Base-by-base conservation (phyloP, 2,113 vertebrate genomes). In the Tinamus guttatus region DNA sequence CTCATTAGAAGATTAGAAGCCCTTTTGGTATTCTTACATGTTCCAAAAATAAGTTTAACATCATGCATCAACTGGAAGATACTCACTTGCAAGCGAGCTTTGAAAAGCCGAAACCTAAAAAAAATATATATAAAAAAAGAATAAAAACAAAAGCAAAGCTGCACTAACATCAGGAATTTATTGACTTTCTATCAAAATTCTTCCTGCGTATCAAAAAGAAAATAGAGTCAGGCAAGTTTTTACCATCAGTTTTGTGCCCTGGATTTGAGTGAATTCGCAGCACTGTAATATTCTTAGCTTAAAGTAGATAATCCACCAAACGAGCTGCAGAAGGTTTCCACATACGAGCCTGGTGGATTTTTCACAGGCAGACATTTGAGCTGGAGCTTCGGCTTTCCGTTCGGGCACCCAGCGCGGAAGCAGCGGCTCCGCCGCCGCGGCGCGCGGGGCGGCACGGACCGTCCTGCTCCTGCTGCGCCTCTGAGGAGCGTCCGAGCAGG, bases 41-140 rank as follows among this genome's bases (percentile, higher is more conserved):
- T 77, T 85, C 87, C 78, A 85, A 76, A 96, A 97, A 97, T 94
- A 97, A 78, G 60, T 68, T 83, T 95, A 87, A 95, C 81, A 74
- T 94, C 74, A 79, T 67, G 49, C 10, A 79, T 47, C 60, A 87
- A 81, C 74, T 74, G 73, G 93, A 36, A 94, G 87, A 83, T 14
- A 15, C 89, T 84, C 40, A 22, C 43, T 67, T 74, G 56, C 49
- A 86, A 40, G 28, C 12, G n/a, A 62, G n/a, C 49, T 93, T 92
- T 84, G 49, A 77, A 73, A 91, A 58, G 38, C 27, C 49, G 59
- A 47, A 28, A 69, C 13, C 36, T 78, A 60, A 68, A 82, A 51
- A 82, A 51, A 58, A 83, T 12, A 41, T n/a, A n/a, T n/a, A 62
- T 25, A 13, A 9, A 38, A 24, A 47, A 28, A 36, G 16, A 71